A percentile compares a stretch with the other conserved stretches of the same genome.
Evolutionary conservation across 2,797 vertebrate genomes (phyloP).

Genomic region (Cygnus olor): DNA sequence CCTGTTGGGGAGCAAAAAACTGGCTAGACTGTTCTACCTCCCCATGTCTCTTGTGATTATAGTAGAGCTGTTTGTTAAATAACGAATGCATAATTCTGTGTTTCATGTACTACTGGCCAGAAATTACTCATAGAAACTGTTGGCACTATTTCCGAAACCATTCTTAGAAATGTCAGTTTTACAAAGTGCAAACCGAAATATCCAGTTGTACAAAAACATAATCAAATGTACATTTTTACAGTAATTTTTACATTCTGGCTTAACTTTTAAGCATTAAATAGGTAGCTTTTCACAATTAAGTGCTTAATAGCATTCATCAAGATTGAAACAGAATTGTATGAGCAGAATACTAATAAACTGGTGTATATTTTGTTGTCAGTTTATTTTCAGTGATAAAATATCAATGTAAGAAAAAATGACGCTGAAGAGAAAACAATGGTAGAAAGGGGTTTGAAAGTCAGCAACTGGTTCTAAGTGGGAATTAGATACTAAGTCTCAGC

Average conservation of each 20-base stretch:
- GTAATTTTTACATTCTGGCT: too few species aligned
- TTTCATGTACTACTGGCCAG: neutral
- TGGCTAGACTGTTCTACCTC: neutral
- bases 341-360: neutral
- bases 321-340: neutral
- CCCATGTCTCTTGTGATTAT: neutral
- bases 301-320: neutral
- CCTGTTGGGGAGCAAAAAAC: neutral
- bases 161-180: neutral
- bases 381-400: neutral
- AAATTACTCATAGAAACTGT: neutral
- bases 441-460: slow-evolving; percentile 41
- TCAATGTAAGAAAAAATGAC: neutral
- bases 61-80: neutral
- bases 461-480: slow-evolving; percentile 57
- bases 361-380: neutral
- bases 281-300: neutral
- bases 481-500: slow-evolving; percentile 62
- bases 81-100: neutral
- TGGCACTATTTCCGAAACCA: neutral
- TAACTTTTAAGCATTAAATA: neutral
- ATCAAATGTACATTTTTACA: neutral
- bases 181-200: neutral
- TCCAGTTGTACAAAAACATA: neutral
- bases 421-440: slow-evolving; percentile 42